Evolutionary conservation across 2,888 invertebrate genomes (phyloP), one percentile per base, ranked within the genome.

Genomic region (Calameuta filiformis): DNA sequence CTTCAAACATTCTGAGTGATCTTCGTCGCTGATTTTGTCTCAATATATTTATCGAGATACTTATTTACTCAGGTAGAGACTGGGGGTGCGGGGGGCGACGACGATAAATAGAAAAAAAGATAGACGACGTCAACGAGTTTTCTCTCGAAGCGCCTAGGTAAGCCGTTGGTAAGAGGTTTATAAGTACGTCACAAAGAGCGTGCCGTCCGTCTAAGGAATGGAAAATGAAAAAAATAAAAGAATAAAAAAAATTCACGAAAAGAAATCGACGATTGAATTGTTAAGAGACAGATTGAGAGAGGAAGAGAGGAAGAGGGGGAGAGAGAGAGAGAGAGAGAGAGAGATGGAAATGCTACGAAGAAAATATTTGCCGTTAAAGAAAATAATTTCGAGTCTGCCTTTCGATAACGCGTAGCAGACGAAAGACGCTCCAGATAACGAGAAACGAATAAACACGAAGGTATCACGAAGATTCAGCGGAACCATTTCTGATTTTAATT

Each of bases 1-100:
- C 75, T 83, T 23, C 56, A 56, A 56, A 56, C 56, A 56, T 23
- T 23, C 35, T 12, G 35, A 12, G 12, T 35, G 35, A 35, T 35
- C 35, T 35, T 23, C 56, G 9, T 56, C 6, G 23, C 23, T 56
- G 56, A 56, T 56, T 56, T 23, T 56, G 23, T 56, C 23, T 56
- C 56, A 56, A 56, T 56, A 23, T 56, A 56, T 56, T 56, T 56
- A 56, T 56, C 23, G 6, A 56, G 23, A 56, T 56, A 56, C 56
- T 56, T 56, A 15, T 9, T 56, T 56, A 23, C 56, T 40, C 40
- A 15, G 4, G 15, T 40, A 40, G 40, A 40, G 1, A 40, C 40
- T 40, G 40, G 37, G 0, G 34, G 9, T 0, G 9, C 4, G 9
- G 34, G 34, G 34, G 9, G 35, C 9, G 35, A 9, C 12, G 35